phyloP scores from a whole-genome alignment of 2,888 invertebrate genomes.

The Caenorhabditis drosophilae region DNA sequence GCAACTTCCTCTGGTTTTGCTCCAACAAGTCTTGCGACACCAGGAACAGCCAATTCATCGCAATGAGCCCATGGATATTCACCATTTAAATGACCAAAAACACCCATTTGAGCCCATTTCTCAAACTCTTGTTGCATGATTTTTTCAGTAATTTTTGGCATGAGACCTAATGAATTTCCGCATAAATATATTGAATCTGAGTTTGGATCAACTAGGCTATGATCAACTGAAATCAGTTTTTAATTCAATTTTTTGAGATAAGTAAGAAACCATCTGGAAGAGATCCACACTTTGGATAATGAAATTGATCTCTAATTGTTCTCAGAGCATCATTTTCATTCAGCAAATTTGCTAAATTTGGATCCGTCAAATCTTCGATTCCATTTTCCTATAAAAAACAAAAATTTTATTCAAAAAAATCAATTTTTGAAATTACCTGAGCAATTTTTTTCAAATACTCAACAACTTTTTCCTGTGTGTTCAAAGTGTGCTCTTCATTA shows the following conservation, averaged over 20 bases:
- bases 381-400: constrained; percentile 32
- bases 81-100: constrained; percentile 69
- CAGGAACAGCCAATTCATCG: constrained; percentile 69
- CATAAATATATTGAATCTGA: constrained; percentile 74
- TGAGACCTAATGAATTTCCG: constrained; percentile 75
- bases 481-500: no score
- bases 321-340: constrained; percentile 44
- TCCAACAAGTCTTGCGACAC: constrained; percentile 71
- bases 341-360: constrained; percentile 37
- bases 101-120: constrained; percentile 73
- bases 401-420: constrained; percentile 3
- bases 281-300: constrained; percentile 56
- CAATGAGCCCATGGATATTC: constrained; percentile 71
- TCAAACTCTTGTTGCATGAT: constrained; percentile 71
- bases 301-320: constrained; percentile 55
- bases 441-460: constrained; percentile 44
- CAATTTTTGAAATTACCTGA: constrained; percentile 8
- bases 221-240: constrained; percentile 46
- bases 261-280: constrained; percentile 55
- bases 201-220: constrained; percentile 59
- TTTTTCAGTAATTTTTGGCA: constrained; percentile 71
- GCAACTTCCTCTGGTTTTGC: constrained; percentile 72
- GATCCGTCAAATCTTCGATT: constrained; percentile 40
- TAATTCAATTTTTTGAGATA: constrained; percentile 1
- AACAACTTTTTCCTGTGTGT: constrained; percentile 45